Evolutionary conservation across 2,113 vertebrate genomes (phyloP).

Genomic region (Thunnus thynnus): DNA sequence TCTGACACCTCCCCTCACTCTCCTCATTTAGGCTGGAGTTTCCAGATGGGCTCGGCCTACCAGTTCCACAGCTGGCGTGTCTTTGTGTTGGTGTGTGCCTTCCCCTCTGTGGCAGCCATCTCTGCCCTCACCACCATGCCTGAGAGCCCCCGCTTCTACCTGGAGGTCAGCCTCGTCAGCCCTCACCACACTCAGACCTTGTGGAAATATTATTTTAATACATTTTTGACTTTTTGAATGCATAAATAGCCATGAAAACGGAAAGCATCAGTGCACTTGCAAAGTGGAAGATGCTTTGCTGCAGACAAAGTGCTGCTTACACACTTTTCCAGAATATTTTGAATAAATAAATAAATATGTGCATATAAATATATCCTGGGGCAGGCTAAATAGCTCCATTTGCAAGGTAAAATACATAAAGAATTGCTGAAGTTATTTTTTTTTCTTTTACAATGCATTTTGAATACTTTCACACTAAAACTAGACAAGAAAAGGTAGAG

Average conservation of each 20-base stretch:
- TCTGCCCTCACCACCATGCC: constrained; percentile 96
- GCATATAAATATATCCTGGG: not conserved
- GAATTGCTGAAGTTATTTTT: not conserved
- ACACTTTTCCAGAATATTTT: constrained; percentile 26
- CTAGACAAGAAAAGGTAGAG: not conserved
- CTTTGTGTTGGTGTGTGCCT: constrained; percentile 96
- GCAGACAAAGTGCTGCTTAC: constrained; percentile 17
- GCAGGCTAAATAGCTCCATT: not conserved
- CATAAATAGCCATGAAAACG: constrained; percentile 14
- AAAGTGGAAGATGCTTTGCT: not conserved
- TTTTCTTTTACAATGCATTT: not conserved
- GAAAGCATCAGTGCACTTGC: not conserved
- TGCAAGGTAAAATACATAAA: not conserved
- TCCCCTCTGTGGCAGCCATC: constrained; percentile 96
- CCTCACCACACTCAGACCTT: not conserved
- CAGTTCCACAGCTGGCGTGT: constrained; percentile 99
- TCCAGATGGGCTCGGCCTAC: constrained; percentile 99
- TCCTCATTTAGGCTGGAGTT: constrained; percentile 92
- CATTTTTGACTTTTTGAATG: constrained; percentile 11
- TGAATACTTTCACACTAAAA: not conserved
- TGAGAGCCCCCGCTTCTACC: constrained; percentile 96
- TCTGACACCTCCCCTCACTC: not conserved
- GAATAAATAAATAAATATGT: constrained; percentile 29
- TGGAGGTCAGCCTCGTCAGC: constrained; percentile 88
- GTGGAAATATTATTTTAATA: not conserved